These are phyloP conservation scores for Tichodroma muraria DNA, from an alignment of 2,113 vertebrate species.

Conservation along the genomic window DNA sequence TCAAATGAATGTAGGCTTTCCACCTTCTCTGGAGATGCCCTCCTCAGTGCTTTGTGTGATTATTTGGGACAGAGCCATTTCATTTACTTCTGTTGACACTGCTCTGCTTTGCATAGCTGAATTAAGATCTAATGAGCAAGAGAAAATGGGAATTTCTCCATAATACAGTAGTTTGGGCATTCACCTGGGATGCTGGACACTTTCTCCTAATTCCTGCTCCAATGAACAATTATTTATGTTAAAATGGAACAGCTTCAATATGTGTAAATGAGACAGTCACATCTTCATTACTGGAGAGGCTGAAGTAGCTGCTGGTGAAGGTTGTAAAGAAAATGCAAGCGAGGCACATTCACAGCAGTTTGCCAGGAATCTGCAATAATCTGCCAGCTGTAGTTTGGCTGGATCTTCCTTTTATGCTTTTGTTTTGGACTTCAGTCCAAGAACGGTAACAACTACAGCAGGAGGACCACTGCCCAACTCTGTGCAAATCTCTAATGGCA, in stretches of 20 bases:
- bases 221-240: not conserved
- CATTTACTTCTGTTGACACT: conserved; percentile 10
- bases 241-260: not conserved
- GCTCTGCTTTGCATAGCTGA: not conserved
- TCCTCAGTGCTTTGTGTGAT: not conserved
- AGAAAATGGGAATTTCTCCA: not conserved
- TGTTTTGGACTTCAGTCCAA: conserved; percentile 23
- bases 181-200: not conserved
- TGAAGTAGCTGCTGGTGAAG: not conserved
- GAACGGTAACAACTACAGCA: not conserved
- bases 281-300: conserved; percentile 19
- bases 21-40: not conserved
- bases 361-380: not conserved
- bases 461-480: not conserved
- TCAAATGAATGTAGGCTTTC: not conserved
- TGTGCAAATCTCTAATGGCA: not conserved
- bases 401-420: not conserved
- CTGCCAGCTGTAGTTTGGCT: conserved; percentile 31
- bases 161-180: not conserved
- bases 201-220: not conserved
- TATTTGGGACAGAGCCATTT: conserved; percentile 8
- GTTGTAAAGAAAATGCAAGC: not conserved
- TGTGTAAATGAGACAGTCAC: conserved; percentile 5
- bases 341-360: not conserved
- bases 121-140: conserved; percentile 16